Base-by-base conservation (phyloP, 2,888 invertebrate genomes). In the Dicycla oo region DNA sequence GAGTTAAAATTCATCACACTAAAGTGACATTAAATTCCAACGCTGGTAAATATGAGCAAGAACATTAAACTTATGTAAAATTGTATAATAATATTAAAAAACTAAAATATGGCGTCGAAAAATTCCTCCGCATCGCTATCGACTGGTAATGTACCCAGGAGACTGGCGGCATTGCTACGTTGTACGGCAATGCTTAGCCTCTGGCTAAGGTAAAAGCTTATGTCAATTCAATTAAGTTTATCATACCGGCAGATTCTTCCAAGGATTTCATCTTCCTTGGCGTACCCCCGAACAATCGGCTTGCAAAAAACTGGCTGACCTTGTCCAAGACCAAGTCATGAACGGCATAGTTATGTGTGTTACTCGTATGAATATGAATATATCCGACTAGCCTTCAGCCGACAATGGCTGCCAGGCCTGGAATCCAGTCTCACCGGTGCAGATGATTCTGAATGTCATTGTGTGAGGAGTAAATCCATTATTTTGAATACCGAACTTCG, bases 271-370 rank as follows among this genome's bases (percentile, higher is more conserved):
- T 72, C 54, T 69, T 67, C 83, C 57, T 56, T 62, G 63, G 34
- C 43, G 63, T 71, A 73, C 40, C 72, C 74, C 60, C 65, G 75
- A 84, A 89, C 87, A 88, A 88, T 86, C 84, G 80, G 64, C 78
- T 79, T 83, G 88, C 88, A 92, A 92, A 91, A 89, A 92, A 92
- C 89, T 84, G 75, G 90, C 78, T 87, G 91, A 73, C 92, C 92
- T 93, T 92, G 92, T 73, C 80, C 81, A 81, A 85, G 81, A 72
- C 81, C 80, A 64, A 83, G 81, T 82, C 80, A 83, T 83, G 75
- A 80, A 70, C 74, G 11, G 65, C 78, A 66, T 69, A 69, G 62
- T 51, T 70, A 54, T 66, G 23, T 76, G n/a, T 63, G 43, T 76
- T 80, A 57, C 53, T 51, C 54, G 62, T 74, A 51, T 49, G 30